phyloP scores from a whole-genome alignment of 2,888 invertebrate species.

The Augochlorella aurata region DNA sequence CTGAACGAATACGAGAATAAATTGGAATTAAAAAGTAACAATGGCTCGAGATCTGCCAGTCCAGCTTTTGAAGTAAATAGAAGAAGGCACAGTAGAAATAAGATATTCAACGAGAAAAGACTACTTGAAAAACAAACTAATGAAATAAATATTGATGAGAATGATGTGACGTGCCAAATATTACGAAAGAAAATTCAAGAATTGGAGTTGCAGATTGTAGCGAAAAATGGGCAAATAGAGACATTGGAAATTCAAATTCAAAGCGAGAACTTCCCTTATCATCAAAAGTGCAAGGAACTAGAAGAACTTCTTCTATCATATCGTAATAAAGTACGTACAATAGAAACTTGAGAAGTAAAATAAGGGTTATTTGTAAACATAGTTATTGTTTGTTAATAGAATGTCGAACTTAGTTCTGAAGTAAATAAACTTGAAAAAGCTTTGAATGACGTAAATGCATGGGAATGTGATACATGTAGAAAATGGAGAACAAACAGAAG shows the following conservation, averaged over 20 bases:
- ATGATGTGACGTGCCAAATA: constrained; percentile 45
- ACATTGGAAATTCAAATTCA: constrained; percentile 75
- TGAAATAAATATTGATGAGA: constrained; percentile 44
- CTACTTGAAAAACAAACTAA: constrained; percentile 64
- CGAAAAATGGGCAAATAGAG: constrained; percentile 74
- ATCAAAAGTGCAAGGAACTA: constrained; percentile 74
- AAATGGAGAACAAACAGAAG: constrained; percentile 64
- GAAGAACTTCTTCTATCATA: constrained; percentile 67
- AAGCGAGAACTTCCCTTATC: constrained; percentile 74
- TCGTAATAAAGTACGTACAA: constrained; percentile 49
- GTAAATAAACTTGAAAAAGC: constrained; percentile 64
- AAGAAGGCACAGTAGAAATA: constrained; percentile 39
- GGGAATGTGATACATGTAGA: constrained; percentile 71
- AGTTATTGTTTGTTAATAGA: constrained; percentile 39
- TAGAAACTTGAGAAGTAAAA: not conserved
- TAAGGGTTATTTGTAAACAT: not conserved
- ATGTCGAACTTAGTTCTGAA: constrained; percentile 56
- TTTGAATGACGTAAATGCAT: constrained; percentile 59
- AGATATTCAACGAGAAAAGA: constrained; percentile 64
- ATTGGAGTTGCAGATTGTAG: constrained; percentile 73
- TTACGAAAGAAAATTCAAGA: constrained; percentile 69
- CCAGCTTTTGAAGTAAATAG: constrained; percentile 31
- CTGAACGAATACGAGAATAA: constrained; percentile 63
- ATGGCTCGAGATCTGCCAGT: constrained; percentile 27
- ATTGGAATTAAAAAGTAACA: constrained; percentile 54